These are phyloP conservation scores for Pararge aegeria DNA, from an alignment of 1,140 invertebrate species.

Conservation along the genomic window DNA sequence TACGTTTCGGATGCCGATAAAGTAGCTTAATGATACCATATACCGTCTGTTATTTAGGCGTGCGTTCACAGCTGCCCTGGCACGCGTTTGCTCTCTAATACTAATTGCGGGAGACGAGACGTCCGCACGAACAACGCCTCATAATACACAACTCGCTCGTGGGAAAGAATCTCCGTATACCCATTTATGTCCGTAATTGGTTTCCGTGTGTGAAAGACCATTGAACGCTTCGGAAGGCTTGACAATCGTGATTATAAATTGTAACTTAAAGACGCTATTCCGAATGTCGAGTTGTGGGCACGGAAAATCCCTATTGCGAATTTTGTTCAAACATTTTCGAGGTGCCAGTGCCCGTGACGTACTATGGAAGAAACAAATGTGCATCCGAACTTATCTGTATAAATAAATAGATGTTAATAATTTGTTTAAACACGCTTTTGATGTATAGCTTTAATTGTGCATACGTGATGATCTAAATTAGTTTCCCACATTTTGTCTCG, in stretches of 20 bases:
- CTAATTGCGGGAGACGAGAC: slow-evolving; percentile 26
- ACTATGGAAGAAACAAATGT: too few relatives aligned
- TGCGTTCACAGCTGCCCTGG: slow-evolving; percentile 44
- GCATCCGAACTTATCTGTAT: too few relatives aligned
- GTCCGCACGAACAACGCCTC: slow-evolving; percentile 25
- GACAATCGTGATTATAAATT: not conserved
- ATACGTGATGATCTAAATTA: too few relatives aligned
- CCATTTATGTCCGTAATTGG: slow-evolving; percentile 5
- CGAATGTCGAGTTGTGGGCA: too few relatives aligned
- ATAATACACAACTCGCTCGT: slow-evolving; percentile 43
- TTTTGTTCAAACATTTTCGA: too few relatives aligned
- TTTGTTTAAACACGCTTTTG: too few relatives aligned
- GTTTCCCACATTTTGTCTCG: too few relatives aligned
- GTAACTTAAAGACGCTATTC: not conserved
- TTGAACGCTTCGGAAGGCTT: not conserved
- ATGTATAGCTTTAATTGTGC: too few relatives aligned
- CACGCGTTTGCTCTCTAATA: slow-evolving; percentile 36
- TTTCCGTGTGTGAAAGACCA: slow-evolving; percentile 11
- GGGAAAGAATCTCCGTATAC: slow-evolving; percentile 45
- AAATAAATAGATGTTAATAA: too few relatives aligned
- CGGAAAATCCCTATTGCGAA: too few relatives aligned
- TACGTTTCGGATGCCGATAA: slow-evolving; percentile 2
- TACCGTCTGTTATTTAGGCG: slow-evolving; percentile 18
- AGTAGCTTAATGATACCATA: slow-evolving; percentile 12
- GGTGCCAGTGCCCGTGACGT: too few relatives aligned